Base-by-base conservation (phyloP, 2,797 vertebrate genomes). In the Toxotes lorentzi region DNA sequence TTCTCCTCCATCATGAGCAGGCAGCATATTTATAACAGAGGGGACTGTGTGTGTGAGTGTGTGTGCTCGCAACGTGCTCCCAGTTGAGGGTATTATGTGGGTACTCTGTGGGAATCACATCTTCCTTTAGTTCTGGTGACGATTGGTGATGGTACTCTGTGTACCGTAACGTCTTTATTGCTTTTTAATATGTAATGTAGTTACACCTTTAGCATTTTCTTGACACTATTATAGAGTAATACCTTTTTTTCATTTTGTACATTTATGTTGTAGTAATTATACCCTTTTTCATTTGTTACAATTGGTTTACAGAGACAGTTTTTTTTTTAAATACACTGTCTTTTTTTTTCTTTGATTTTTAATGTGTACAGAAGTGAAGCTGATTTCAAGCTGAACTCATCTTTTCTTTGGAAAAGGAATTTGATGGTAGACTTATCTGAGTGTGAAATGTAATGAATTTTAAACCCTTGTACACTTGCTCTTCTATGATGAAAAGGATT, bases 351-450 rank as follows among this genome's bases (percentile, higher is more conserved):
- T 27, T 27, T 27, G 47, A 48, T 78, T 45, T 75, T 50, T 32
- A 68, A 78, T 82, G 62, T 93, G 82, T 92, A 86, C 91, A 93
- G 84, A 85, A 4, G 53, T 84, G 74, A 78, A 86, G 75, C 74
- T 92, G 88, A 86, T 90, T 87, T 84, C 60, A 50, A 60, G 54
- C 56, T 35, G 21, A 58, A 17, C 17, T 87, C 45, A 27, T 93
- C 81, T 93, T 93, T 93, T 93, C 89, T 91, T 89, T 92, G 86
- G 89, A 92, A 92, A 92, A 92, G 87, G 86, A 88, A 69, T 86
- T 82, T 78, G 76, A 91, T 76, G 53, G 81, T 92, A 92, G 86
- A 90, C 78, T 93, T 88, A 78, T 88, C 64, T 83, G 71, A 90
- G 82, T 90, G 81, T 85, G 59, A 86, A 73, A 70, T 79, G 60